Base-by-base conservation (phyloP, 1,140 invertebrate genomes). In the Leptestheria dahalacensis region DNA sequence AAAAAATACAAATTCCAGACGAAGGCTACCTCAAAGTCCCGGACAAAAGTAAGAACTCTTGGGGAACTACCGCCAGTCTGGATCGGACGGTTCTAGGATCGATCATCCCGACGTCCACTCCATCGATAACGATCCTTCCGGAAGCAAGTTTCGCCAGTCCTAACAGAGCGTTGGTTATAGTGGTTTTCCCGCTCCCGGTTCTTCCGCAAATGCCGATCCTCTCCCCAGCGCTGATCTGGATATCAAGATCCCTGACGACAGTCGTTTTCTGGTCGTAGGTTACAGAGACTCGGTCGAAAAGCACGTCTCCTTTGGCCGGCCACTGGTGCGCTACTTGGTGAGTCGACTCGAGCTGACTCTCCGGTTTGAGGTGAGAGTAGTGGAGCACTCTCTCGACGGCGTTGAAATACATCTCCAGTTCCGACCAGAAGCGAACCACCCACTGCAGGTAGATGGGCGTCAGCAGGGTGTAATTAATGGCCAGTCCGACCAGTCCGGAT, bases 381-480 rank as follows among this genome's bases (percentile, higher is more conserved):
- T 79, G 71, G 15, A 78, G 73, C 41, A 88, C 75, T 63, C 86
- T 73, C 63, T 86, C 83, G 0, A 88, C 83, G 12, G 84, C 82
- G 29, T 81, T 82, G 73, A 88, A 81, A 67, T 85, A 85, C 74
- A 83, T 82, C 70, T 88, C 84, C 62, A 86, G 79, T 67, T 87
- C 84, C 3, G 84, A 79, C 57, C 84, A 77, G 69, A 85, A 84
- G 70, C 86, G 84, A 58, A 87, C 85, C 50, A 87, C 81, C 80
- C 85, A 86, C 66, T 86, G 86, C 47, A 89, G 75, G 71, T 87
- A 89, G 64, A 85, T 81, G 18, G 86, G 85, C 60, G 88, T 78
- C 54, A 88, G 72, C 20, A 89, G 77, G n/a, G 85, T 82, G 70
- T 88, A 88, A 66, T 85, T 83, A 63, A 87, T 83, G 29, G 84